A percentile compares a stretch with the other conserved stretches of the same genome.
Evolutionary conservation across 2,797 vertebrate species (phyloP).

Genomic region (Helarctos malayanus): DNA sequence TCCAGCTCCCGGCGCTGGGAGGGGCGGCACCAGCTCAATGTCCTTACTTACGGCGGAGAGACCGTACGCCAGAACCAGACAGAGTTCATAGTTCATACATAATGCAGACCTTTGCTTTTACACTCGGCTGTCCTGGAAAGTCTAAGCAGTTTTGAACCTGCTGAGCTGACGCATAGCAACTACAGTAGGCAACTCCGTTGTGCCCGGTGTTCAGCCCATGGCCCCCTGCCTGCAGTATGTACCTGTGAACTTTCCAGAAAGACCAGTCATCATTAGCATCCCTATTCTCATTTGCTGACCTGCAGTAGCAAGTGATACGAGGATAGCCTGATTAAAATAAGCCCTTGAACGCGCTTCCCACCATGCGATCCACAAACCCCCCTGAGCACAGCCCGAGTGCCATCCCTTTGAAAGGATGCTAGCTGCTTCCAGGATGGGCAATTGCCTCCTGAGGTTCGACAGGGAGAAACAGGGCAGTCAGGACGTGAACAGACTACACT

Average conservation of each 20-base stretch:
- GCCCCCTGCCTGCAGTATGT: constrained; percentile 75
- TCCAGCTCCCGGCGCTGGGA: constrained; percentile 73
- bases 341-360: neutral
- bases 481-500: constrained; percentile 86
- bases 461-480: constrained; percentile 85
- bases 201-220: constrained; percentile 65
- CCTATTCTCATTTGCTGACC: neutral
- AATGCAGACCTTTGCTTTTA: constrained; percentile 83
- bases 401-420: constrained; percentile 67
- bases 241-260: constrained; percentile 41
- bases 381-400: neutral
- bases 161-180: constrained; percentile 81
- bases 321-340: neutral
- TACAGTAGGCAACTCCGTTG: constrained; percentile 75
- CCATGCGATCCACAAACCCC: neutral
- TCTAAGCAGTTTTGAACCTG: constrained; percentile 81
- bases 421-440: constrained; percentile 74
- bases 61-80: constrained; percentile 81
- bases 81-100: constrained; percentile 35
- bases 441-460: constrained; percentile 81
- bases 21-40: constrained; percentile 71
- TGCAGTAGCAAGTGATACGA: neutral
- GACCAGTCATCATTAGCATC: neutral
- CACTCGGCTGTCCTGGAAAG: constrained; percentile 79
- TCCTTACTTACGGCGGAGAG: constrained; percentile 83